Base-by-base conservation (phyloP, 2,113 vertebrate genomes). In the Butastur rufipennis region DNA sequence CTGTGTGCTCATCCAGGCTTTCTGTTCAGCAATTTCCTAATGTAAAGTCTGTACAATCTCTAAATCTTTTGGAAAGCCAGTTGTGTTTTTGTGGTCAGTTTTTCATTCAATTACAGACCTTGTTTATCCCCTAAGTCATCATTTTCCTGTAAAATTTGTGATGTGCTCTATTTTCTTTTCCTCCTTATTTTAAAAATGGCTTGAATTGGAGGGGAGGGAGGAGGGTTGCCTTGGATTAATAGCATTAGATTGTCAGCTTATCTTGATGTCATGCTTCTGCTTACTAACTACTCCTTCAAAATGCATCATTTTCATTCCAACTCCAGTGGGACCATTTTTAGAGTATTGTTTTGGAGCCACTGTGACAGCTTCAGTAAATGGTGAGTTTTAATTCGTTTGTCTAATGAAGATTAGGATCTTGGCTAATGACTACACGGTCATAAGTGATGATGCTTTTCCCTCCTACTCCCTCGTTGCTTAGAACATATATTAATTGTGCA, bases 341-440 rank as follows among this genome's bases (percentile, higher is more conserved):
- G 65, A 63, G 53, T 79, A 70, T 78, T 92, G 71, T 91, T 96
- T 89, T 93, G 88, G 70, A 94, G 68, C 40, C 56, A 25, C 65
- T 74, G 55, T 78, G 82, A 70, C 59, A 95, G 52, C 68, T 79
- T 90, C 79, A 84, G 71, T 90, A 91, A 83, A 81, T 79, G 79
- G 63, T 84, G 87, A 82, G 79, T 90, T 97, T 94, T 68, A 94
- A 84, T 95, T 91, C 6, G 5, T 90, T 96, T 93, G 53, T 56
- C 81, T 97, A 83, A 86, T 81, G 75, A 94, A 83, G 74, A 93
- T 88, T 65, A 95, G 75, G 52, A 88, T 90, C 75, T 88, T 93
- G 80, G 72, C 81, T 95, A 94, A 95, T 95, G 95, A 97, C 84
- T 97, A 17, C 68, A 63, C 16, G 95, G 94, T 97, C 96, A 95